Conservation (phyloP, 2,888 invertebrate species). For the Hydrotaea cyrtoneurina region DNA sequence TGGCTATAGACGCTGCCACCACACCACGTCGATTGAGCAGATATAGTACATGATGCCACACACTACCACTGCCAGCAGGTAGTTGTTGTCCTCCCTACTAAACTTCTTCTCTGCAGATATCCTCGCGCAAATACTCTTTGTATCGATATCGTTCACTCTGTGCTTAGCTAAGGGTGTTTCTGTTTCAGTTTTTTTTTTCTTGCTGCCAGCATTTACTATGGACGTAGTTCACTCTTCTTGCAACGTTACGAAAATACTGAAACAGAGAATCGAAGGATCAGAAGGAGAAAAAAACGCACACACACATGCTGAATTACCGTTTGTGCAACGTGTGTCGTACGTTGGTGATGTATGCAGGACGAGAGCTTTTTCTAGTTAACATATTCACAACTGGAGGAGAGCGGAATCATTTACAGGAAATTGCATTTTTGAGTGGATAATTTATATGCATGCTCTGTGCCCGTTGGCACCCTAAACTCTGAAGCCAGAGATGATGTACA, state of each 20-base stretch:
- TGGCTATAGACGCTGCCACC: background rate
- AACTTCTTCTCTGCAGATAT: background rate
- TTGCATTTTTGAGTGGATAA: conserved; percentile 75
- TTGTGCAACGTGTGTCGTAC: background rate
- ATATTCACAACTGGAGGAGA: conserved; percentile 37
- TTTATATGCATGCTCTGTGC: conserved; percentile 72
- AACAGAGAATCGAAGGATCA: background rate
- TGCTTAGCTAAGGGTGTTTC: conserved; percentile 7
- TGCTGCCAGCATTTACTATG: background rate
- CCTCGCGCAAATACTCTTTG: background rate
- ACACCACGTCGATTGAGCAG: background rate
- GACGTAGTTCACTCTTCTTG: background rate
- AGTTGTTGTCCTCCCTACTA: background rate
- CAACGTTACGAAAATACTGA: background rate
- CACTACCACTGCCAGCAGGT: too few relatives aligned
- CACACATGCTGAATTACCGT: too few relatives aligned
- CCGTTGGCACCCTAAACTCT: background rate
- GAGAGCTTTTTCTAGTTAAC: conserved; percentile 23
- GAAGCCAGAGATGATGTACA: conserved; percentile 4
- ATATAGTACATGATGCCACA: background rate
- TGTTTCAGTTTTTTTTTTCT: background rate
- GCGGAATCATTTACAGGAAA: conserved; percentile 72
- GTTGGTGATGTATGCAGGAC: background rate
- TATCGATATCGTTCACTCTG: background rate
- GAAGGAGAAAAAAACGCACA: background rate